Evolutionary conservation across 1,140 invertebrate species (phyloP).

Genomic region (Euglossa dilemma): DNA sequence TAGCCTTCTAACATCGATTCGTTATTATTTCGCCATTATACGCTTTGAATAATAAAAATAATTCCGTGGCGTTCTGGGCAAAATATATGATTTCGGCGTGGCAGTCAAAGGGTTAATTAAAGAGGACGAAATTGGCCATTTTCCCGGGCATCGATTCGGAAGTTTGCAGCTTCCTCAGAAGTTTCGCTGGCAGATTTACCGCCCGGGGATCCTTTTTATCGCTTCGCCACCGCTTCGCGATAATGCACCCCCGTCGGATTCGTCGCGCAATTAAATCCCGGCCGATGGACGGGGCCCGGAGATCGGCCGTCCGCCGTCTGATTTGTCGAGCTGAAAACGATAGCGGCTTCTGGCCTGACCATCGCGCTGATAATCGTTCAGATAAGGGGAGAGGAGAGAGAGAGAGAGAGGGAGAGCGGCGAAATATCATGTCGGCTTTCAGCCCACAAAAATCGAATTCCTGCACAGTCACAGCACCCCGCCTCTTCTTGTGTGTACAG

Average conservation of each 20-base stretch:
- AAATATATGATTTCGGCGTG: too few relatives aligned
- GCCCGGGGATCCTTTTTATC: neutral
- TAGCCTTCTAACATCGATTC: too few relatives aligned
- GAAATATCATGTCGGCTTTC: conserved; percentile 52
- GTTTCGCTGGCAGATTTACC: conserved; percentile 62
- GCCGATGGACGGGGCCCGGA: neutral
- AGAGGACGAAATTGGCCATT: conserved; percentile 48
- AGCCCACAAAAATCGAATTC: conserved; percentile 72
- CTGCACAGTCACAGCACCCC: conserved; percentile 74
- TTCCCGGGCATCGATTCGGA: conserved; percentile 26
- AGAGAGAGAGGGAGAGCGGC: neutral
- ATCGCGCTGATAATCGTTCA: conserved; percentile 49
- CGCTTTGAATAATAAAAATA: too few relatives aligned
- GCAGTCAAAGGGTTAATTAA: too few relatives aligned
- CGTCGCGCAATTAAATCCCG: conserved; percentile 2
- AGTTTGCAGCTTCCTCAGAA: conserved; percentile 48
- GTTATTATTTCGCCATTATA: too few relatives aligned
- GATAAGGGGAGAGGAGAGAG: conserved; percentile 11
- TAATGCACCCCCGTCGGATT: neutral
- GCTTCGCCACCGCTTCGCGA: neutral
- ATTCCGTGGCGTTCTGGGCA: too few relatives aligned
- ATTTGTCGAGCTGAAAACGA: conserved; percentile 46
- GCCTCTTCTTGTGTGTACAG: conserved; percentile 18
- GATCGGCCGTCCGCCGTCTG: neutral
- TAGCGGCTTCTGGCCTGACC: conserved; percentile 35